A percentile compares a stretch with the other conserved stretches of the same genome.
Evolutionary conservation across 2,797 vertebrate species (phyloP).

Genomic region (Pogoniulus pusillus): DNA sequence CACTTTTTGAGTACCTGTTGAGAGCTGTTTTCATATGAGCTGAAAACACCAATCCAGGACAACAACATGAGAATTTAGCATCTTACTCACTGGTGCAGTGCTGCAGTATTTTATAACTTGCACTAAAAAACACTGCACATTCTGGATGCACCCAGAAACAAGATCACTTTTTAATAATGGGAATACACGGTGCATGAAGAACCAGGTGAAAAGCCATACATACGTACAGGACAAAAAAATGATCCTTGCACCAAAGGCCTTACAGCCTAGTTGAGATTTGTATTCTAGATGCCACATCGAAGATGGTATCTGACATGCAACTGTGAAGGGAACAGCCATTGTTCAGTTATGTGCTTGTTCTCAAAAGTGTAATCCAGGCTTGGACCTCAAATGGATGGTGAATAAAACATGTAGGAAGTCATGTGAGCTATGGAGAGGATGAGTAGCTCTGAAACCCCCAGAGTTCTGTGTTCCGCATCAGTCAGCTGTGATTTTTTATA

Average conservation of each 20-base stretch:
- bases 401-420: background rate
- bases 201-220: background rate
- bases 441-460: background rate
- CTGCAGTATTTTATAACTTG: background rate
- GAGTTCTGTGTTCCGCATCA: background rate
- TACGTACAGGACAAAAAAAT: background rate
- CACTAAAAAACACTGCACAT: background rate
- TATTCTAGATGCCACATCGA: background rate
- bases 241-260: background rate
- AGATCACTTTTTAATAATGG: background rate
- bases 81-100: background rate
- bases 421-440: background rate
- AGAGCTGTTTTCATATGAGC: background rate
- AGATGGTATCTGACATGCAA: background rate
- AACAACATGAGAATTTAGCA: background rate
- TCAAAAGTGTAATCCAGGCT: background rate
- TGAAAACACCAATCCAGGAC: background rate
- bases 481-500: background rate
- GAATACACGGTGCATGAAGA: background rate
- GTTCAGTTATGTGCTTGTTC: background rate
- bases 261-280: background rate
- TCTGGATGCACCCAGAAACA: background rate
- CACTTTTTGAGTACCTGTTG: background rate
- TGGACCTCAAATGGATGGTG: background rate
- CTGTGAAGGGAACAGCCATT: background rate